phyloP scores from a whole-genome alignment of 2,113 vertebrate genomes.

The Ochotona curzoniae region DNA sequence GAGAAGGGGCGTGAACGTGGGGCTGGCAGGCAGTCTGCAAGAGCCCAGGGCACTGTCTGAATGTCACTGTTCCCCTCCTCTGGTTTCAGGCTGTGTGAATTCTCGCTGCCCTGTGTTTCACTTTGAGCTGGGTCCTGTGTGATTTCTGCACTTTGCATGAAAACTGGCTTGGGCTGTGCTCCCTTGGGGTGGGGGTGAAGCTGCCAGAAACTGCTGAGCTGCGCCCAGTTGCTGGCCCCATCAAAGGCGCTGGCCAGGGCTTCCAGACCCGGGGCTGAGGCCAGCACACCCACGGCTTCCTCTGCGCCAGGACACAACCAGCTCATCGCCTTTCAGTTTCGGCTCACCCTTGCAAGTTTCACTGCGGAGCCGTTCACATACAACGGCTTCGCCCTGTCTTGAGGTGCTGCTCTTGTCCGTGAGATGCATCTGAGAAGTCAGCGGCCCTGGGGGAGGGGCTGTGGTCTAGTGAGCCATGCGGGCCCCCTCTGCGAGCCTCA shows the following conservation, averaged over 20 bases:
- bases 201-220: slow-evolving; percentile 67
- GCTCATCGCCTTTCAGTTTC: slow-evolving; percentile 64
- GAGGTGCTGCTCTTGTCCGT: too few species aligned
- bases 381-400: background rate
- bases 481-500: too few species aligned
- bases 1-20: rapidly evolving
- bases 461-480: background rate
- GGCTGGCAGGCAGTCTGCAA: background rate
- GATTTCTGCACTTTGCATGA: slow-evolving; percentile 31
- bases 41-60: background rate
- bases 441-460: too few species aligned
- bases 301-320: slow-evolving; percentile 29
- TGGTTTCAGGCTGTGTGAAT: slow-evolving; percentile 80
- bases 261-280: slow-evolving; percentile 41
- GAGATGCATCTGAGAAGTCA: background rate
- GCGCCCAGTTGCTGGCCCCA: slow-evolving; percentile 26
- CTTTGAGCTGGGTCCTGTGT: slow-evolving; percentile 74
- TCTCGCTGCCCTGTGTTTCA: slow-evolving; percentile 65
- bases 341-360: slow-evolving; percentile 61
- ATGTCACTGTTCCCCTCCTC: background rate
- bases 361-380: slow-evolving; percentile 55
- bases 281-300: slow-evolving; percentile 70
- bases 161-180: slow-evolving; percentile 25
- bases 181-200: slow-evolving; percentile 3
- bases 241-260: slow-evolving; percentile 61